These are phyloP conservation scores for Pogonocherus hispidulus DNA, from an alignment of 2,888 invertebrate genomes.

Conservation along the genomic window DNA sequence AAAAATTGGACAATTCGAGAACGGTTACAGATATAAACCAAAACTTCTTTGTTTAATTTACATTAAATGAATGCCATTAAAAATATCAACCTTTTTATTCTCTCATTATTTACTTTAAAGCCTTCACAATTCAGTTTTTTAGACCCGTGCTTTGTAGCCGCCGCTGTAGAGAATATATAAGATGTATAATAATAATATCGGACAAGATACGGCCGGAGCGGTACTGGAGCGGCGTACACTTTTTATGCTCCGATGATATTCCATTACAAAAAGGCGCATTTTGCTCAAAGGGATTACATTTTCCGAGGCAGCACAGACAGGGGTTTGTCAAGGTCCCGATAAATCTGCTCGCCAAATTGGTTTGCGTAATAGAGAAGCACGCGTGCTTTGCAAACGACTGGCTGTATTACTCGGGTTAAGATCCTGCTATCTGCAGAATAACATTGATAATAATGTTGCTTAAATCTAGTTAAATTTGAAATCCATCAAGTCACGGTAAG, in stretches of 20 bases:
- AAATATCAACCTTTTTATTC: not conserved
- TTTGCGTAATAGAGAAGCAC: not conserved
- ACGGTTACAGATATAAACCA: too few species aligned
- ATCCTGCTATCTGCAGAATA: too few species aligned
- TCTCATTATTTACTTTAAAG: not conserved
- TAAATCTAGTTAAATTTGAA: too few species aligned
- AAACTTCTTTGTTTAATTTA: too few species aligned
- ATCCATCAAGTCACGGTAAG: too few species aligned
- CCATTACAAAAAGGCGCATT: conserved; percentile 2
- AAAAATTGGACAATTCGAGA: too few species aligned
- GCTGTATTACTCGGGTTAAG: too few species aligned
- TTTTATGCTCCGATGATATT: not conserved
- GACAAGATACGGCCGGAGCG: not conserved
- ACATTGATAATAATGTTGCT: too few species aligned
- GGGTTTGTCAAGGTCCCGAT: not conserved
- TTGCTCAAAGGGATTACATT: not conserved
- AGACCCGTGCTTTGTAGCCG: not conserved
- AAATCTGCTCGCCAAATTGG: not conserved
- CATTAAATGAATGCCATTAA: not conserved
- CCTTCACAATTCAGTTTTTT: not conserved
- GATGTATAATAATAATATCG: conserved; percentile 1
- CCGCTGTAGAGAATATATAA: not conserved
- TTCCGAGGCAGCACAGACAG: not conserved
- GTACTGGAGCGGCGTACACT: not conserved
- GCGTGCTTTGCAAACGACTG: too few species aligned